Evolutionary conservation across 1,140 invertebrate genomes (phyloP).

Genomic region (Seison nebaliae): DNA sequence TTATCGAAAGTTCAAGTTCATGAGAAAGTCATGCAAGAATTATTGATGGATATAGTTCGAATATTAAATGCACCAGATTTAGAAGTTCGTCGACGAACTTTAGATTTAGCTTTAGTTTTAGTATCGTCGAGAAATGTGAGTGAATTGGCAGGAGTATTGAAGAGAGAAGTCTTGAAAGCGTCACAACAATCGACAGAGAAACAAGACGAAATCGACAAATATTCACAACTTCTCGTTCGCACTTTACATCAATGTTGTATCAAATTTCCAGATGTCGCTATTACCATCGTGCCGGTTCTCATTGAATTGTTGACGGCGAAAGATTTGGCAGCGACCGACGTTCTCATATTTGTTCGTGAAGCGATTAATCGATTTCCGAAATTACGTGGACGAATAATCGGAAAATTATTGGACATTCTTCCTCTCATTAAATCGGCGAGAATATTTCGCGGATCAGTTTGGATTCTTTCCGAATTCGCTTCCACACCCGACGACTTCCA

Average conservation of each 20-base stretch:
- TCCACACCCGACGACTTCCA: slow-evolving; percentile 46
- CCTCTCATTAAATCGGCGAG: slow-evolving; percentile 39
- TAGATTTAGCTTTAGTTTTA: slow-evolving; percentile 57
- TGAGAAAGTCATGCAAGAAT: slow-evolving; percentile 33
- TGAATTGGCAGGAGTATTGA: slow-evolving; percentile 59
- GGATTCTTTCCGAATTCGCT: slow-evolving; percentile 89
- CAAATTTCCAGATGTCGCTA: slow-evolving; percentile 87
- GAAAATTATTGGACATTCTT: slow-evolving; percentile 46
- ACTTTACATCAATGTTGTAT: slow-evolving; percentile 79
- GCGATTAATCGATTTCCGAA: slow-evolving; percentile 68
- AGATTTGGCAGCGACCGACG: slow-evolving; percentile 70
- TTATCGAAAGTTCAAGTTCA: slow-evolving; percentile 38
- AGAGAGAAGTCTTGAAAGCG: slow-evolving; percentile 38
- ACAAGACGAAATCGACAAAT: slow-evolving; percentile 74
- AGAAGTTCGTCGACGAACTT: slow-evolving; percentile 61
- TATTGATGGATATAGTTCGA: slow-evolving; percentile 89
- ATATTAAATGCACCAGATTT: slow-evolving; percentile 72
- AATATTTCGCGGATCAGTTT: slow-evolving; percentile 74
- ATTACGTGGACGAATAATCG: slow-evolving; percentile 46
- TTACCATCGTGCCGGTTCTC: slow-evolving; percentile 55
- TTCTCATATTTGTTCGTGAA: slow-evolving; percentile 72
- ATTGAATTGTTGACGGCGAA: slow-evolving; percentile 79
- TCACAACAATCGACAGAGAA: slow-evolving; percentile 51
- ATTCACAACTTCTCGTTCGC: slow-evolving; percentile 62
- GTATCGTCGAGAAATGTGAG: slow-evolving; percentile 71